Evolutionary conservation across 2,113 vertebrate genomes (phyloP).

Genomic region (Pseudopipra pipra): DNA sequence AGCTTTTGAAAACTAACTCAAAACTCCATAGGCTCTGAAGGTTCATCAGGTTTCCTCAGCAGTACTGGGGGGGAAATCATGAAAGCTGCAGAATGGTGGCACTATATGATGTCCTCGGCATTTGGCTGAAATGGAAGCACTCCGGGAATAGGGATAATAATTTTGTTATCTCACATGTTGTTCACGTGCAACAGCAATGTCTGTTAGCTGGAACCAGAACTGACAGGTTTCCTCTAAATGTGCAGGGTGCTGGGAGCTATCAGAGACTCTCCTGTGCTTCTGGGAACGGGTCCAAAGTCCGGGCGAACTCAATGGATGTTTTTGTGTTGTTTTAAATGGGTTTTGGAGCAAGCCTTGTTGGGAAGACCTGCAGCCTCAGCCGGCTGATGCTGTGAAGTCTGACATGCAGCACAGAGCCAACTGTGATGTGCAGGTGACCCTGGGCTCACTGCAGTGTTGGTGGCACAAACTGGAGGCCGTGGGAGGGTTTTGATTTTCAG

Average conservation of each 20-base stretch:
- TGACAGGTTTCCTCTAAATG: background rate
- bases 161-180: background rate
- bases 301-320: background rate
- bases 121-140: background rate
- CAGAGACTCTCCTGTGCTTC: background rate
- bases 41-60: background rate
- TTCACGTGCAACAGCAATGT: background rate
- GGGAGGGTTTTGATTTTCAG: background rate
- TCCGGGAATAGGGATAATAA: background rate
- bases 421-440: fast-evolving
- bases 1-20: background rate
- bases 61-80: background rate
- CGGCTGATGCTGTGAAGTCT: background rate
- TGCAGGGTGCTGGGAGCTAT: background rate
- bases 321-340: background rate
- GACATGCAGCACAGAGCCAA: background rate
- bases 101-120: background rate
- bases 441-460: fast-evolving
- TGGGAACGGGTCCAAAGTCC: background rate
- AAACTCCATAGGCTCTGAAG: fast-evolving
- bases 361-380: background rate
- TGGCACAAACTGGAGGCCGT: fast-evolving
- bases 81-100: background rate
- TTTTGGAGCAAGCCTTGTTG: background rate
- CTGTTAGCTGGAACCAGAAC: background rate